phyloP scores from a whole-genome alignment of 2,113 vertebrate genomes.

The Eclectus roratus region DNA sequence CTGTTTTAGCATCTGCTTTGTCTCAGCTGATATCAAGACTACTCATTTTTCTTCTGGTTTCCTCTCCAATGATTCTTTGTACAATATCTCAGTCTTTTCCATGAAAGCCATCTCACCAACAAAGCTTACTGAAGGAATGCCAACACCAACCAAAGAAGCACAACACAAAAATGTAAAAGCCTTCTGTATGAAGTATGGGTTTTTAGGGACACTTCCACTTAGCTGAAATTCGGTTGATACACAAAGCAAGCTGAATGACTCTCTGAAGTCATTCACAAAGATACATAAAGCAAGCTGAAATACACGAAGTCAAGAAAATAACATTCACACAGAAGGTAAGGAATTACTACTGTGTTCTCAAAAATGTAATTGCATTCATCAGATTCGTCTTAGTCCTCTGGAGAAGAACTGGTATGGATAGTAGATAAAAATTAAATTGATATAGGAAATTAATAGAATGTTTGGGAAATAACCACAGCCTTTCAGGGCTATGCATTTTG shows the following conservation, averaged over 20 bases:
- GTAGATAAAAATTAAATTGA: conserved; percentile 21
- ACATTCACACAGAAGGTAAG: background rate
- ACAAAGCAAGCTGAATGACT: background rate
- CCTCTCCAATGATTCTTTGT: background rate
- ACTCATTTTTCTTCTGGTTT: background rate
- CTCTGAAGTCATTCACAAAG: background rate
- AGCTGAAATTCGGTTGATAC: background rate
- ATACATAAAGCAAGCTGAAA: background rate
- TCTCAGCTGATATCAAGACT: background rate
- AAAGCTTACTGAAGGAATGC: background rate
- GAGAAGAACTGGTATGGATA: background rate
- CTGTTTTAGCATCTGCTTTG: background rate
- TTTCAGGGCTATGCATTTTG: conserved; percentile 30
- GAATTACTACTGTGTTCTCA: background rate
- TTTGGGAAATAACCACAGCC: background rate
- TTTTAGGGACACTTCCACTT: background rate
- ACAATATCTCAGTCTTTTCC: background rate
- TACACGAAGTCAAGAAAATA: background rate
- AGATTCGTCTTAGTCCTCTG: background rate
- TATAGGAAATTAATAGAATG: background rate
- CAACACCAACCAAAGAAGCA: background rate
- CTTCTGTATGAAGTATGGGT: accelerated
- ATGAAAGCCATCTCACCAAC: background rate
- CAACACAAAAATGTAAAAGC: background rate
- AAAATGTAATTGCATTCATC: background rate